phyloP scores from a whole-genome alignment of 2,888 invertebrate species.

The Lacanobia oleracea region DNA sequence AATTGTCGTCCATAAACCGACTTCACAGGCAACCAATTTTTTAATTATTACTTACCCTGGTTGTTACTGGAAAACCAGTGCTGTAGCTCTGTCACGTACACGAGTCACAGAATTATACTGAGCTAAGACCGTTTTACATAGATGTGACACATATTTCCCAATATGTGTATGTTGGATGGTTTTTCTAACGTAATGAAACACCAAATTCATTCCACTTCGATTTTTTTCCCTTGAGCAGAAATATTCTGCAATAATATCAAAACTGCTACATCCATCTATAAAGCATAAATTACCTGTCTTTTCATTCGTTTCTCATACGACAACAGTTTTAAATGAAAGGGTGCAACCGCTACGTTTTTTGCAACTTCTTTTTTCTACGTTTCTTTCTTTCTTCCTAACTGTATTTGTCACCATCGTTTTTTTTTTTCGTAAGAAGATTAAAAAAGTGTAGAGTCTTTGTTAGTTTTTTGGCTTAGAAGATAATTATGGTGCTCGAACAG shows the following conservation, averaged over 20 bases:
- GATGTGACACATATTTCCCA: no score
- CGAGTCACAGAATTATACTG: no score
- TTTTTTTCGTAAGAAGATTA: constrained; percentile 76
- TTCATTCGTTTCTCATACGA: constrained; percentile 81
- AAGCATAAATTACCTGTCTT: constrained; percentile 66
- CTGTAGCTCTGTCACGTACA: no score
- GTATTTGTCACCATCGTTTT: constrained; percentile 68
- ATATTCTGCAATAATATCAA: constrained; percentile 27
- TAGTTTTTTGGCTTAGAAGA: constrained; percentile 67
- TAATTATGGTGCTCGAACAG: constrained; percentile 76
- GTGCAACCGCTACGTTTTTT: constrained; percentile 82
- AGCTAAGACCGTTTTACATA: no score
- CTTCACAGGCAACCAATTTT: no score
- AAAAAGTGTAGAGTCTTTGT: constrained; percentile 65
- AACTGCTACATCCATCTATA: constrained; percentile 20
- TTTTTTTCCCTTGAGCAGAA: background rate
- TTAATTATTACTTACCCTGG: no score
- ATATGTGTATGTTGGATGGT: no score
- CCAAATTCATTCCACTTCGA: background rate
- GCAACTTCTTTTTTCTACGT: constrained; percentile 53
- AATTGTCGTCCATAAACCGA: no score
- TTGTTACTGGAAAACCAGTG: no score
- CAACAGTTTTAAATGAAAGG: constrained; percentile 77
- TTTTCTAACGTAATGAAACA: background rate
- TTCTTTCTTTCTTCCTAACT: constrained; percentile 61